Conservation (phyloP, 2,113 vertebrate species). For the Amphilophus citrinellus region DNA sequence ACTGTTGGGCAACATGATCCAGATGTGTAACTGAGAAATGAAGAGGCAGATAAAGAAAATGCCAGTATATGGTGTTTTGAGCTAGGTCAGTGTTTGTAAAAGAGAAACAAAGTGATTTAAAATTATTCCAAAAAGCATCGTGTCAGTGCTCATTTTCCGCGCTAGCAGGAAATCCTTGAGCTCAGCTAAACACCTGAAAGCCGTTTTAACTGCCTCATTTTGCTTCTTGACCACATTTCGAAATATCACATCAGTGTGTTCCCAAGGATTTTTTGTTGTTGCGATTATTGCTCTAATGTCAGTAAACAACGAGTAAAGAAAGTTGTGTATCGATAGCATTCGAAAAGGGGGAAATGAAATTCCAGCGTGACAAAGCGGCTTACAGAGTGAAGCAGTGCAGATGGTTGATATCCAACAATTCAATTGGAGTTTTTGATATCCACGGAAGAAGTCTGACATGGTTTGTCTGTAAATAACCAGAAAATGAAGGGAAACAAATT, state of each 20-base stretch:
- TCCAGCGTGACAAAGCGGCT: conserved; percentile 44
- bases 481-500: conserved; percentile 7
- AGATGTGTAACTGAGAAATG: not conserved
- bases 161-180: not conserved
- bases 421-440: conserved; percentile 44
- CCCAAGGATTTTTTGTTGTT: not conserved
- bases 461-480: conserved; percentile 24
- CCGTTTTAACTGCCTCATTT: not conserved
- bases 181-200: not conserved
- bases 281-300: not conserved
- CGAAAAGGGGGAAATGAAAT: conserved; percentile 10
- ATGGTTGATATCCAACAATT: conserved; percentile 46
- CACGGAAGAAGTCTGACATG: conserved; percentile 19
- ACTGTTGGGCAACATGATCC: not conserved
- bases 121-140: not conserved
- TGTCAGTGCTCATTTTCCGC: not conserved
- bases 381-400: conserved; percentile 23
- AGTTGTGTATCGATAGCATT: conserved; percentile 23
- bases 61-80: not conserved
- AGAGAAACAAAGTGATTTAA: not conserved
- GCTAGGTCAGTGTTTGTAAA: not conserved
- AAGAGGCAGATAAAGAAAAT: not conserved
- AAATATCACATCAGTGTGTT: conserved; percentile 11
- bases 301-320: conserved; percentile 35
- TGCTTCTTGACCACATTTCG: conserved; percentile 14